Conservation (phyloP, 2,797 vertebrate genomes). For the Gobio occitaniae region DNA sequence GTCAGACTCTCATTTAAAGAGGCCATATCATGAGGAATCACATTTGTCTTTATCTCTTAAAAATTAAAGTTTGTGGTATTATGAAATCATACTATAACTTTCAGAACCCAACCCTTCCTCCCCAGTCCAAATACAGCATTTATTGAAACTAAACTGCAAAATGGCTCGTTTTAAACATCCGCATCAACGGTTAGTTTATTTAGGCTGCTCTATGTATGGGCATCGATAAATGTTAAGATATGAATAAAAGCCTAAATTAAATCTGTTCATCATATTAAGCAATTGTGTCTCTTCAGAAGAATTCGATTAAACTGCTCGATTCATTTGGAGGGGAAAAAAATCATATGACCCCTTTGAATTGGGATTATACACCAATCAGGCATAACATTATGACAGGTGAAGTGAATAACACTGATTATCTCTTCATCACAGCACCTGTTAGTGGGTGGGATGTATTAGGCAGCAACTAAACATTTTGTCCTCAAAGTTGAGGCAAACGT, state of each 20-base stretch:
- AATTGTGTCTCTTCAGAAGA: background rate
- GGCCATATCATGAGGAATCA: background rate
- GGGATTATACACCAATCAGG: too few species aligned
- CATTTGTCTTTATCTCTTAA: background rate
- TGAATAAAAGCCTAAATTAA: background rate
- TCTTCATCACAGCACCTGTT: too few species aligned
- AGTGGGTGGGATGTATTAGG: too few species aligned
- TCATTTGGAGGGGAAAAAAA: background rate
- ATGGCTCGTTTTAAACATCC: background rate
- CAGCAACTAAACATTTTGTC: too few species aligned
- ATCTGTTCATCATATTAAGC: background rate
- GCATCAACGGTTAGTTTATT: too few species aligned
- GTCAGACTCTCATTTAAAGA: background rate
- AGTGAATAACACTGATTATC: too few species aligned
- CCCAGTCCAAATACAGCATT: background rate
- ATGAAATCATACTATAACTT: background rate
- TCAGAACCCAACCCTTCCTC: background rate
- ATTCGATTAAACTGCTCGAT: background rate
- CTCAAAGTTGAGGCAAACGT: too few species aligned
- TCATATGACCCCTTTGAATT: background rate
- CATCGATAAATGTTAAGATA: background rate
- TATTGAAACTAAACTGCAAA: background rate
- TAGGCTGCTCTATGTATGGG: background rate
- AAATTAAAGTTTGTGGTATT: background rate
- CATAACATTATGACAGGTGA: too few species aligned